Conservation (phyloP, 1,140 invertebrate genomes). For the Oncopodura yosiiana region DNA sequence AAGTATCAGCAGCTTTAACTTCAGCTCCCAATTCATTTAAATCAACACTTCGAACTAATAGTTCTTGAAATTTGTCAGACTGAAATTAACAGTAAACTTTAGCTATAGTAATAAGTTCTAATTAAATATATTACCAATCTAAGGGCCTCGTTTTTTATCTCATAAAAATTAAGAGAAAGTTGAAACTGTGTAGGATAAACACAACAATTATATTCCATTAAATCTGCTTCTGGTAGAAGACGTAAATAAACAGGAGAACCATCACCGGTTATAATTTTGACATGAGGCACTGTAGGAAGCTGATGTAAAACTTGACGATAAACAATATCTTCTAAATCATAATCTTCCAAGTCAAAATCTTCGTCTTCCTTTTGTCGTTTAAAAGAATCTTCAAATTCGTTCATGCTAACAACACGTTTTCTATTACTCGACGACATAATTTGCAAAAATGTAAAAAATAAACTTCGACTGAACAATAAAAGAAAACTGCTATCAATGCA, state of each 20-base stretch:
- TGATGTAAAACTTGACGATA: conserved; percentile 5
- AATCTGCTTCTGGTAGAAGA: conserved; percentile 43
- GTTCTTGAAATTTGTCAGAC: neutral
- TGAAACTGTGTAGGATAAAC: conserved; percentile 37
- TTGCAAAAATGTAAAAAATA: too few species aligned
- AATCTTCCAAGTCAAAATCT: too few species aligned
- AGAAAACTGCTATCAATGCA: too few species aligned
- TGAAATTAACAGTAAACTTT: conserved; percentile 11
- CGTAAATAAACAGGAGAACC: conserved; percentile 57
- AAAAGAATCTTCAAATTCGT: too few species aligned
- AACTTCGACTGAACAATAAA: too few species aligned
- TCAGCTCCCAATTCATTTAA: conserved; percentile 32
- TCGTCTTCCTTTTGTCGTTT: too few species aligned
- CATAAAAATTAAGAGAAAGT: conserved; percentile 40
- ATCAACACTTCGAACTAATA: neutral
- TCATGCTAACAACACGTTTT: too few species aligned
- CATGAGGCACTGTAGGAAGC: conserved; percentile 44
- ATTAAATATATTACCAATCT: conserved; percentile 16
- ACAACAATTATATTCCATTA: conserved; percentile 38
- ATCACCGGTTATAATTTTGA: conserved; percentile 51
- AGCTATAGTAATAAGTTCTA: conserved; percentile 14
- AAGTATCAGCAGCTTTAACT: conserved; percentile 38
- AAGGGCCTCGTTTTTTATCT: neutral
- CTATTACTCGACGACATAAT: too few species aligned
- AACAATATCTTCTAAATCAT: too few species aligned